Evolutionary conservation across 1,140 invertebrate genomes (phyloP), one percentile per base, ranked within the genome.

Genomic region (Sinella curviseta): DNA sequence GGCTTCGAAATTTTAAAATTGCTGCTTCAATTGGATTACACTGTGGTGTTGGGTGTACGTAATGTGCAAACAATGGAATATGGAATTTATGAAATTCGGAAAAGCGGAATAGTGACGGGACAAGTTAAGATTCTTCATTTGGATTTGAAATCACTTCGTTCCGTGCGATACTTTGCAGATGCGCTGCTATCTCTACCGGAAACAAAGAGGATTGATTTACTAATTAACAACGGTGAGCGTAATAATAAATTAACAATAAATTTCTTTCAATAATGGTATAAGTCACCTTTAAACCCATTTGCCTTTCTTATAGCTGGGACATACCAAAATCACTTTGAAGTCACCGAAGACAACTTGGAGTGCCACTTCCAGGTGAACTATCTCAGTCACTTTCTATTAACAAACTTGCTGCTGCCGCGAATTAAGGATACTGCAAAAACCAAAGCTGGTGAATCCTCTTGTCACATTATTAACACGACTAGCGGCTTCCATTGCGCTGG

Each of bases 321-420:
- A 54, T 96, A 96, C 94, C 94, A 93, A 85, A 89, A 90, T 1
- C 92, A 94, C 28, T 93, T 92, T 81, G 88, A 89, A 65, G 86
- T 93, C 82, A 94, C 93, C 0, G 88, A 90, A 84, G 94, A 96
- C 85, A 94, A 94, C 0, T 92, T 92, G 83, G 95, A 97, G 86
- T 90, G 91, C 31, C 94, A 96, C 84, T 92, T 95, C 86, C 90
- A 90, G 36, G 91, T 93, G 0, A 97, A 97, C 86, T 95, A 95
- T 85, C 87, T 96, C 78, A 92, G 93, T 17, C 95, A 97, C 86
- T 97, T 96, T 87, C 88, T 96, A 82, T 87, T 98, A 76, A 95
- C 93, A 20, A 92, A 95, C 84, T 86, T 95, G 80, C 87, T 97
- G n/a, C 85, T 96, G 85, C 93, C 94, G 54, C 86, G 91, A 79